phyloP scores from a whole-genome alignment of 1,140 invertebrate genomes.

The Mactra quadrangularis region DNA sequence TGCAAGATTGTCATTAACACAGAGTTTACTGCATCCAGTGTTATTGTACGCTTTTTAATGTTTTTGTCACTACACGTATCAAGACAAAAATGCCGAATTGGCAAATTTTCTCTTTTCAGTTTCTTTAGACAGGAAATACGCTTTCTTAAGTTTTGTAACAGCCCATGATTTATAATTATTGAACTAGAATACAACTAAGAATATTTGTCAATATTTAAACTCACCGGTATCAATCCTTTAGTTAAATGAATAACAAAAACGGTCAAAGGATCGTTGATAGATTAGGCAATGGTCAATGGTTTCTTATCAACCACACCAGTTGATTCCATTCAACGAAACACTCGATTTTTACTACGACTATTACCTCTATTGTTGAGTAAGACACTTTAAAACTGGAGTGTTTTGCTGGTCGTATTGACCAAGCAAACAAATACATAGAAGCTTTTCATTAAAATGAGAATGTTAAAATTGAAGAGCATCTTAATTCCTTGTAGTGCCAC shows the following conservation, averaged over 20 bases:
- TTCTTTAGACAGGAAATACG: no score
- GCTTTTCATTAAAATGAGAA: not conserved
- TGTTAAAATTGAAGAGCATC: constrained; percentile 13
- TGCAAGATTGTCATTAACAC: no score
- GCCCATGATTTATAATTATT: no score
- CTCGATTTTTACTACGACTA: no score
- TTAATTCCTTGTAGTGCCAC: not conserved
- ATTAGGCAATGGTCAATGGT: constrained; percentile 17
- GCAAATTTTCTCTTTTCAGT: no score
- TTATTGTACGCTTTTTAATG: no score
- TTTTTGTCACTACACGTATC: no score
- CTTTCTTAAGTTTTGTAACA: no score
- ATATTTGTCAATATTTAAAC: constrained; percentile 32
- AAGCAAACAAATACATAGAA: constrained; percentile 33
- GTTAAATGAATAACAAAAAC: constrained; percentile 29
- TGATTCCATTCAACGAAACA: constrained; percentile 6
- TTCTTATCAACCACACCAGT: constrained; percentile 1
- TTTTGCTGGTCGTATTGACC: constrained; percentile 8
- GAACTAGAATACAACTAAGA: not conserved
- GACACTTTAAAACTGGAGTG: constrained; percentile 16
- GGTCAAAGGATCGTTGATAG: constrained; percentile 14
- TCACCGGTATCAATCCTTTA: constrained; percentile 41
- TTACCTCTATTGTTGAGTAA: not conserved
- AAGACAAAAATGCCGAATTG: no score
- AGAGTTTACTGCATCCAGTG: no score